phyloP scores from a whole-genome alignment of 2,113 vertebrate genomes.

The Chaetura pelagica region DNA sequence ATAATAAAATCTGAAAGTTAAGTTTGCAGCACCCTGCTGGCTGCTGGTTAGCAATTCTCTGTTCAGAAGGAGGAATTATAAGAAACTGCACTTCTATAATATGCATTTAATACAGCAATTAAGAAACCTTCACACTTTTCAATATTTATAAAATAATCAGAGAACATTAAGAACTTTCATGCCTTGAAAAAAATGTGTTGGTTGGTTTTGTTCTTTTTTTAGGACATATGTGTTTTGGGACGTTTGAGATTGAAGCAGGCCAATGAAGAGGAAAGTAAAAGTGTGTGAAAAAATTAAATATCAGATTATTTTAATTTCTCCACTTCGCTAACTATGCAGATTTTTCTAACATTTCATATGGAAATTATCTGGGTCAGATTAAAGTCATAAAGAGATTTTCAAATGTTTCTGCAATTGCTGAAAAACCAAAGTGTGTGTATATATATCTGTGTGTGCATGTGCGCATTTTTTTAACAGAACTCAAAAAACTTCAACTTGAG shows the following conservation, averaged over 20 bases:
- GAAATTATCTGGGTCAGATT: not conserved
- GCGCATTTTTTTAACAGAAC: not conserved
- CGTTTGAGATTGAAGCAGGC: not conserved
- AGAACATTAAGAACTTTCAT: not conserved
- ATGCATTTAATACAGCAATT: not conserved
- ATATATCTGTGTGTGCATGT: accelerated
- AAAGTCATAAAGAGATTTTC: not conserved
- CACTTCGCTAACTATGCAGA: not conserved
- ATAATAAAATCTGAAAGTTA: not conserved
- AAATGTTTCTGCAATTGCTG: not conserved
- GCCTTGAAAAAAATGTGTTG: not conserved
- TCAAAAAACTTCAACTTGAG: not conserved
- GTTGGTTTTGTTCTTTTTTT: not conserved
- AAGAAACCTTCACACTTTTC: accelerated
- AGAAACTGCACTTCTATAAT: not conserved
- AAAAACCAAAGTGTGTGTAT: not conserved
- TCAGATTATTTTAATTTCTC: not conserved
- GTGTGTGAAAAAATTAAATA: not conserved
- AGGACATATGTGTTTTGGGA: not conserved
- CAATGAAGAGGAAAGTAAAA: not conserved
- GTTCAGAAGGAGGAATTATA: not conserved
- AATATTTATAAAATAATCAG: not conserved
- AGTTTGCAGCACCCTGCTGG: not conserved
- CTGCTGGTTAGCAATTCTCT: not conserved
- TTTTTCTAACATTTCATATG: not conserved